Evolutionary conservation across 2,888 invertebrate species (phyloP), one percentile per base, ranked within the genome.

Genomic region (Alsophila aescularia): DNA sequence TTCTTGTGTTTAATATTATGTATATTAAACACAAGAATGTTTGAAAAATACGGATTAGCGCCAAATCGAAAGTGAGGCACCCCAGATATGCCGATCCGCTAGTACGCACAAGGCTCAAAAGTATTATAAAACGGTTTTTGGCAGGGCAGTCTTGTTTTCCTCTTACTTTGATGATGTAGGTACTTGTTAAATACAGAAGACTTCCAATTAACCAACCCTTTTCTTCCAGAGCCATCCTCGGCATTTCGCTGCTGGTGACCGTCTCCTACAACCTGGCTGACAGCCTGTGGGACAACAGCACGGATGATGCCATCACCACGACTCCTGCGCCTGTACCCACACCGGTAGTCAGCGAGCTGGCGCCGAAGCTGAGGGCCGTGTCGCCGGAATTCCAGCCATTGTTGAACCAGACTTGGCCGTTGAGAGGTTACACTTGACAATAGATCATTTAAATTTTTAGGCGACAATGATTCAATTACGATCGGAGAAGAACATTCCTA

Each of bases 181-280:
- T n/a, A n/a, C n/a, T n/a, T n/a, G n/a, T n/a, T n/a, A n/a, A 21
- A 5, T 6, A 21, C 21, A 5, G 3, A 21, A 21, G 6, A 27
- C 4, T 9, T 27, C 2, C 2, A 29, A 29, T 3, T 29, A 1
- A 29, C 24, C 18, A 35, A 12, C 13, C 15, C 16, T 12, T 37
- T 42, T 1, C 35, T 59, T 44, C 1, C 83, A 94, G 93, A 64
- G 77, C 87, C n/a, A 65, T 92, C 3, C 88, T 93, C 31, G 81
- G 87, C 2, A 83, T 93, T 63, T 85, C 90, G 0, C 68, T 93
- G 10, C 81, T 93, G 34, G 88, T 93, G 35, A 89, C 92, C 0
- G 78, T 93, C 4, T 93, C 93, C 2, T 93, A 93, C 77, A 87
- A 87, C 67, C 73, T 92, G 31, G 81, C 75, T 31, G 63, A 73